phyloP scores from a whole-genome alignment of 2,797 vertebrate genomes.

The Pipistrellus pipistrellus region DNA sequence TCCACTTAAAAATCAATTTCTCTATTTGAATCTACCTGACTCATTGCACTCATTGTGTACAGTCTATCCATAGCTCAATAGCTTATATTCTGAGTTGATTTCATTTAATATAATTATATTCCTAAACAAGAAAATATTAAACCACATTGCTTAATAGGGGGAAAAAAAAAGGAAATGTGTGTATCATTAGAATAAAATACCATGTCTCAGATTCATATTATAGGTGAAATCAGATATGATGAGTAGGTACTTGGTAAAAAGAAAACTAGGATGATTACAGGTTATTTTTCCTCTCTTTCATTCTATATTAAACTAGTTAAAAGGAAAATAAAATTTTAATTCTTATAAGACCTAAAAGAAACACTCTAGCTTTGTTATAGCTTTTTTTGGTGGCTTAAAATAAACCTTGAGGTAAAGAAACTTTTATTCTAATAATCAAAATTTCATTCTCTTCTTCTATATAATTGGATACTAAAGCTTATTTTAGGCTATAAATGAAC shows the following conservation, averaged over 20 bases:
- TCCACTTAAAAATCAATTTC: not conserved
- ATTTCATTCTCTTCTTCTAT: not conserved
- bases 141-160: not conserved
- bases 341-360: not conserved
- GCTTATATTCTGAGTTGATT: not conserved
- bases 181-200: not conserved
- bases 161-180: not conserved
- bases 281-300: not conserved
- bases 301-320: not conserved
- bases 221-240: not conserved
- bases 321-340: not conserved
- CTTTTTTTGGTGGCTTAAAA: not conserved
- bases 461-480: not conserved
- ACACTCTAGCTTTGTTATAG: not conserved
- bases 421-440: not conserved
- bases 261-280: not conserved
- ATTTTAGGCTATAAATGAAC: not conserved
- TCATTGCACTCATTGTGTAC: not conserved
- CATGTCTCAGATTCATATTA: not conserved
- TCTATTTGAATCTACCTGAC: not conserved
- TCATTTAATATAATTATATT: constrained; percentile 12
- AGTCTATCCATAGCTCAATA: not conserved
- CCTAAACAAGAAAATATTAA: not conserved
- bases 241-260: not conserved
- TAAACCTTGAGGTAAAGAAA: not conserved